These are phyloP conservation scores for Lacanobia oleracea DNA, from an alignment of 2,888 invertebrate genomes.

Conservation along the genomic window DNA sequence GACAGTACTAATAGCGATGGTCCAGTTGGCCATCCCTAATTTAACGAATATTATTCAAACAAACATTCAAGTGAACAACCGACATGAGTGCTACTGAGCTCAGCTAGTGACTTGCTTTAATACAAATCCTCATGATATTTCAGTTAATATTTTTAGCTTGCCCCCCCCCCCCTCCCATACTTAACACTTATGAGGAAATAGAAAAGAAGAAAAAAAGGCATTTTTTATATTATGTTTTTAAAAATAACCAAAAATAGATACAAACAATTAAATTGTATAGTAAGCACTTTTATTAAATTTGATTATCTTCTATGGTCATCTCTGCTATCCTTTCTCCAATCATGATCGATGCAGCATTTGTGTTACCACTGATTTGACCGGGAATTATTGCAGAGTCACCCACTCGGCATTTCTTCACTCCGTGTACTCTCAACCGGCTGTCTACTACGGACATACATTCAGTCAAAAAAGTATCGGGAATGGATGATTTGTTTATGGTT, in stretches of 20 bases:
- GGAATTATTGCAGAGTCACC: conserved; percentile 92
- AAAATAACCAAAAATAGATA: not conserved
- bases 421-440: conserved; percentile 80
- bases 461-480: too few relatives aligned
- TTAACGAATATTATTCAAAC: too few relatives aligned
- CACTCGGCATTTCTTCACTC: conserved; percentile 89
- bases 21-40: too few relatives aligned
- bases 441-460: conserved; percentile 89
- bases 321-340: conserved; percentile 91
- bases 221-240: not conserved
- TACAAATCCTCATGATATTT: too few relatives aligned
- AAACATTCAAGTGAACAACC: too few relatives aligned
- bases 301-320: conserved; percentile 81
- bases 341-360: conserved; percentile 91
- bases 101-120: too few relatives aligned
- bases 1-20: too few relatives aligned
- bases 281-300: not conserved
- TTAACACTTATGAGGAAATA: not conserved
- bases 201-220: not conserved
- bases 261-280: not conserved
- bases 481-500: too few relatives aligned
- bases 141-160: too few relatives aligned
- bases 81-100: too few relatives aligned
- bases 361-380: conserved; percentile 89
- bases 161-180: too few relatives aligned